Evolutionary conservation across 1,140 invertebrate genomes (phyloP), one percentile per base, ranked within the genome.

Genomic region (Sogatella furcifera): DNA sequence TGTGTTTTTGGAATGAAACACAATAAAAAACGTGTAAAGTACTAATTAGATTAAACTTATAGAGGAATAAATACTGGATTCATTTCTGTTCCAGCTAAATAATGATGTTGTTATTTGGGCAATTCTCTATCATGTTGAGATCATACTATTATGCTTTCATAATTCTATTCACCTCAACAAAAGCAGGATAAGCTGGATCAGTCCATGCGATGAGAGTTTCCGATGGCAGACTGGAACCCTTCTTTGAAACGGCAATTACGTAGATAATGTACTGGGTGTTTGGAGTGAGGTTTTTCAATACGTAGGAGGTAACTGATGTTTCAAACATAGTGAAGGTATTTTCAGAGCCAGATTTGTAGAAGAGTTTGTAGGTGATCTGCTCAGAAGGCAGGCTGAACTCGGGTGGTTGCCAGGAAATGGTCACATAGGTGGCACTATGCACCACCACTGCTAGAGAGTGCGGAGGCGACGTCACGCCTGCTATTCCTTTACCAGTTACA

Each of bases 191-290:
- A 0, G 88, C 87, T 1, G 88, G 88, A 75, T 91, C 88, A 13
- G 89, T 91, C 88, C 88, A 91, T 1, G 86, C 87, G 49, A 90
- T 77, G 3, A 92, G 71, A 0, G 86, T 90, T 73, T 90, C 88
- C 1, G 86, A 89, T 2, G 86, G 83, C 64, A 83, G 68, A 10
- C 86, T 89, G 56, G 79, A 77, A 0, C 86, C 86, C 54, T 82
- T 80, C 1, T 80, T 78, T 2, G 84, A 81, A 19, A 83, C 75
- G 0, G 85, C 87, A 53, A 78, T 82, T 38, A 88, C 83, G 72
- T 85, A 89, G 22, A 86, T 76, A 58, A 88, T 82, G 71, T 89
- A 88, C 72, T 89, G 84, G 0, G 85, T 84, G 72, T 89, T 90
- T 0, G 87, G 86, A 52, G 76, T 80, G 28, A 89, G 72, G 63